Evolutionary conservation across 1,140 invertebrate genomes (phyloP).

Genomic region (Centruroides vittatus): DNA sequence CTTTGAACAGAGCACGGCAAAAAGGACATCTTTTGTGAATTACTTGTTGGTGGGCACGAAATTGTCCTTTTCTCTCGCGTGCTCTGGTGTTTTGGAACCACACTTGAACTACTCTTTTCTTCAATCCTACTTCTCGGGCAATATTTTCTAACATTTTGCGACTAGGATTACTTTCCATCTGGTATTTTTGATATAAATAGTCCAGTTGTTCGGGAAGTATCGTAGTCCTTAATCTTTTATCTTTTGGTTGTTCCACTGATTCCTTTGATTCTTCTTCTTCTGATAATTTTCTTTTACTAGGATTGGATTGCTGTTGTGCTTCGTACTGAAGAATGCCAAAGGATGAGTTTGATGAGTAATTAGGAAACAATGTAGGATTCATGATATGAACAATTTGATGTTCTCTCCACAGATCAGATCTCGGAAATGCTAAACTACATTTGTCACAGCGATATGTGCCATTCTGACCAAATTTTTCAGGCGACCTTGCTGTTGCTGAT

Average conservation of each 20-base stretch:
- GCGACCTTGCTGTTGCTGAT: conserved; percentile 7
- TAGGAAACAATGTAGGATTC: conserved; percentile 80
- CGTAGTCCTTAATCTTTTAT: conserved; percentile 86
- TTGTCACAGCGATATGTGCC: conserved; percentile 57
- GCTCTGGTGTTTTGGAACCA: conserved; percentile 89
- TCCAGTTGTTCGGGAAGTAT: conserved; percentile 94
- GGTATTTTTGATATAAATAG: conserved; percentile 95
- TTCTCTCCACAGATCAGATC: conserved; percentile 82
- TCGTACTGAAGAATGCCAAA: conserved; percentile 88
- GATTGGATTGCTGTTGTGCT: conserved; percentile 39
- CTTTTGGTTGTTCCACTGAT: conserved; percentile 44
- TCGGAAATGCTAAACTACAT: conserved; percentile 77
- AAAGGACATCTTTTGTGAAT: conserved; percentile 92
- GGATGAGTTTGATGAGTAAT: conserved; percentile 69
- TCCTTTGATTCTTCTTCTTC: conserved; percentile 37
- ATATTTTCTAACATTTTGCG: conserved; percentile 96
- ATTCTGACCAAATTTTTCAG: conserved; percentile 16
- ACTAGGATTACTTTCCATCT: conserved; percentile 91
- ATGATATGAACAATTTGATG: conserved; percentile 91
- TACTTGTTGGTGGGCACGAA: conserved; percentile 86
- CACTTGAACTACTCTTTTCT: conserved; percentile 92
- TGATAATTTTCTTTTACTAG: conserved; percentile 28
- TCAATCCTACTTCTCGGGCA: conserved; percentile 84
- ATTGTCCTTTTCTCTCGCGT: conserved; percentile 76
- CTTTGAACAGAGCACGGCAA: conserved; percentile 85